Evolutionary conservation across 2,113 vertebrate species (phyloP).

Genomic region (Arenaria interpres): DNA sequence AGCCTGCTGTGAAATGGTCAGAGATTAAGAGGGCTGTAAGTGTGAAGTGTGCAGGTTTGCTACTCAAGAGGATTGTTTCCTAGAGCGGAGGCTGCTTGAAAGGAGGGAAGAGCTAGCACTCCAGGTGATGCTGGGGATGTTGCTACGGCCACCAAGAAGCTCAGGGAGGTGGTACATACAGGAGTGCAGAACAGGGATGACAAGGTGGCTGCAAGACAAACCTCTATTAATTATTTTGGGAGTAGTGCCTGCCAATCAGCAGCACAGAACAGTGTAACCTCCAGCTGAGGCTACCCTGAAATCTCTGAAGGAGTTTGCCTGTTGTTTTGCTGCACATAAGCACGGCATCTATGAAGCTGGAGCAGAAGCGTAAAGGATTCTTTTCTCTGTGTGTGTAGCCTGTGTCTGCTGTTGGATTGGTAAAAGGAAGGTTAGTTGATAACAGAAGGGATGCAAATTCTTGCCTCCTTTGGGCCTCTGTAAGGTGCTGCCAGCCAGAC

Average conservation of each 20-base stretch:
- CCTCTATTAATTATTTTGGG: background rate
- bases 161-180: rapidly evolving
- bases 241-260: background rate
- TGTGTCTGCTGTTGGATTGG: background rate
- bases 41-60: background rate
- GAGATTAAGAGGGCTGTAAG: background rate
- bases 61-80: background rate
- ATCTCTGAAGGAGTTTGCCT: background rate
- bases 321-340: background rate
- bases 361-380: background rate
- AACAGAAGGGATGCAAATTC: background rate
- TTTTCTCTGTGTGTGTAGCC: background rate
- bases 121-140: background rate
- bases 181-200: background rate
- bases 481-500: background rate
- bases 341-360: rapidly evolving
- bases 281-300: background rate
- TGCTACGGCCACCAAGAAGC: background rate
- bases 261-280: background rate
- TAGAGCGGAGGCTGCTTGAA: background rate
- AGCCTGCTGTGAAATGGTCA: background rate
- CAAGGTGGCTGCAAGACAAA: background rate
- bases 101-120: background rate
- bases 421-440: background rate
- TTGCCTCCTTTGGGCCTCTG: background rate